phyloP scores from a whole-genome alignment of 2,888 invertebrate species.

The Coenonympha arcania region DNA sequence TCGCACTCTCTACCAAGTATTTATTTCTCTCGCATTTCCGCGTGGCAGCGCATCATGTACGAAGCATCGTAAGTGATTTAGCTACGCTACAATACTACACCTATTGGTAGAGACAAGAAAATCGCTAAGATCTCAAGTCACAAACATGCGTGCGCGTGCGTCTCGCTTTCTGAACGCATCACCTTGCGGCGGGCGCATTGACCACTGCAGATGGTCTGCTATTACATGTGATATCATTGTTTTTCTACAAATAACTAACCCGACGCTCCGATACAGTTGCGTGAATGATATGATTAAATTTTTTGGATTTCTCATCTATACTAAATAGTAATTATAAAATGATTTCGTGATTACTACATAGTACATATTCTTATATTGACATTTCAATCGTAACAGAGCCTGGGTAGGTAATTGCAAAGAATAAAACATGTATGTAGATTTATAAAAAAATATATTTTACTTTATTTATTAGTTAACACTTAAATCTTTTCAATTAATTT shows the following conservation, averaged over 20 bases:
- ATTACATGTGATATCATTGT: constrained; percentile 7
- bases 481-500: too few species aligned
- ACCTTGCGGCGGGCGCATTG: constrained; percentile 11
- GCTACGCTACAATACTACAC: background rate
- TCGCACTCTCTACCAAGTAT: background rate
- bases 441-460: too few species aligned
- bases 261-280: background rate
- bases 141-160: constrained; percentile 37
- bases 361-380: background rate
- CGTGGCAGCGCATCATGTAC: background rate
- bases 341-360: background rate
- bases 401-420: too few species aligned
- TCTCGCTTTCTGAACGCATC: constrained; percentile 50
- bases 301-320: background rate
- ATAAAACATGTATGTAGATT: background rate
- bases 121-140: constrained; percentile 1
- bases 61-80: background rate
- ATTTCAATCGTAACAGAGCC: too few species aligned
- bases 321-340: background rate
- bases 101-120: constrained; percentile 8
- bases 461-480: too few species aligned
- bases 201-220: constrained; percentile 14
- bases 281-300: constrained; percentile 2
- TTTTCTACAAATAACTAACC: constrained; percentile 1
- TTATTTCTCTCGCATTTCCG: constrained; percentile 9